Base-by-base conservation (phyloP, 2,797 vertebrate species). In the Carcharodon carcharias region DNA sequence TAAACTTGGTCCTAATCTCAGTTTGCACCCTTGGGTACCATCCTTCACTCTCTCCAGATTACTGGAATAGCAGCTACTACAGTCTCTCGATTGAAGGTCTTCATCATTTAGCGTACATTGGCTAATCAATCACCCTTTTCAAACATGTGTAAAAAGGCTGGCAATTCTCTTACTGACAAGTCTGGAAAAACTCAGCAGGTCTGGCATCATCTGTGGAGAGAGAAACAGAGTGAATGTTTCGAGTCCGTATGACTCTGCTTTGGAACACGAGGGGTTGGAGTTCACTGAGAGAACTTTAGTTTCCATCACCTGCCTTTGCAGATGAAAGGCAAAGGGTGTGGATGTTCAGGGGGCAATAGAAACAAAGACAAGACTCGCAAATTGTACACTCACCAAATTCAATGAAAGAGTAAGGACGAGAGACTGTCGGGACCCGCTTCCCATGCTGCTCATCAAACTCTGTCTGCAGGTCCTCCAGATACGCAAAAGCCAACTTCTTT, bases 371-470 rank as follows among this genome's bases (percentile, higher is more conserved):
- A 93, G 61, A 40, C 23, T 40, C 11, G n/a, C 18, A 91, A 40
- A 93, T 65, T 23, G 95, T 58, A 73, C 96, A 35, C 98, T 98
- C 97, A 99, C 99, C 99, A 97, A 99, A 99, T 96, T 99, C 99
- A 96, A 99, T 99, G 97, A 99, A 99, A 97, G 99, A 99, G 96
- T 99, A 99, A 0, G 99, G 99, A 96, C 99, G 98, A 96, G 99
- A 99, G 14, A 99, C 99, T 0, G 98, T 99, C 0, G 98, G 98
- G 96, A 99, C 99, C 97, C 98, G 99, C 98, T 99, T 99, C 96
- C 99, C 99, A 63, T 99, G 99, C 96, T 99, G 99, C 96, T 99
- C 99, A 94, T 99, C 99, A 97, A 99, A 99, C 97, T 99, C 99
- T 0, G 99, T 98, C 97, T 99, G 98, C 96, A 99, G 98, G 97